Conservation (phyloP, 2,888 invertebrate genomes). For the Parelbella ahira region DNA sequence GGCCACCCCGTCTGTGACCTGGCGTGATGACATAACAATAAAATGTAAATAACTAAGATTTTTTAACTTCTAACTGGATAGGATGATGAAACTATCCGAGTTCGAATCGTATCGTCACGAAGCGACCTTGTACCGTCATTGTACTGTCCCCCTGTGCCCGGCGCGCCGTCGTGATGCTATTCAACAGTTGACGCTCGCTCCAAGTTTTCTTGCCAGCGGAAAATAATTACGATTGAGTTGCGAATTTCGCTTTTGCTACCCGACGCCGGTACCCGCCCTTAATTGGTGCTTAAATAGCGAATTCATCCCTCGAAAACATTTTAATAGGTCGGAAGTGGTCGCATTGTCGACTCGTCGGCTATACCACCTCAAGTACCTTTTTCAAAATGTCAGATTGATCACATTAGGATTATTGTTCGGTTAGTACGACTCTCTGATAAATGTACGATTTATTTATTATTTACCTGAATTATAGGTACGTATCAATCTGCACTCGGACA, state of each 20-base stretch:
- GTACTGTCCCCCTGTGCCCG: no score
- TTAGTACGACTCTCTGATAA: no score
- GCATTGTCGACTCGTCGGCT: slow-evolving; percentile 14
- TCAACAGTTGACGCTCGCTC: slow-evolving; percentile 59
- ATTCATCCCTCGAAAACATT: slow-evolving; percentile 46
- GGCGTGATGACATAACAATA: no score
- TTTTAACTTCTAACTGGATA: no score
- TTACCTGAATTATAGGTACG: no score
- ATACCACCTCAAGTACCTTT: slow-evolving; percentile 1
- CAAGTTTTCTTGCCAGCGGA: slow-evolving; percentile 63
- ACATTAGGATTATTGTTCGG: no score
- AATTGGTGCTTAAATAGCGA: slow-evolving; percentile 69
- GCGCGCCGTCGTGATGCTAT: slow-evolving; percentile 29
- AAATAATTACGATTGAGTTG: slow-evolving; percentile 72
- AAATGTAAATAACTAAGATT: no score
- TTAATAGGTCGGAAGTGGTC: slow-evolving; percentile 32
- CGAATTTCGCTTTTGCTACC: slow-evolving; percentile 59
- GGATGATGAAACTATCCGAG: no score
- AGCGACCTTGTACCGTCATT: slow-evolving; percentile 3
- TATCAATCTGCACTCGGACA: no score
- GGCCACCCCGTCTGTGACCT: no score
- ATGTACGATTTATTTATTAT: neutral
- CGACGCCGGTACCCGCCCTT: slow-evolving; percentile 47
- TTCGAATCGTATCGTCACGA: neutral
- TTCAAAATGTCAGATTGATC: no score